These are phyloP conservation scores for Apteryx mantelli DNA, from an alignment of 2,113 vertebrate genomes.

Conservation along the genomic window DNA sequence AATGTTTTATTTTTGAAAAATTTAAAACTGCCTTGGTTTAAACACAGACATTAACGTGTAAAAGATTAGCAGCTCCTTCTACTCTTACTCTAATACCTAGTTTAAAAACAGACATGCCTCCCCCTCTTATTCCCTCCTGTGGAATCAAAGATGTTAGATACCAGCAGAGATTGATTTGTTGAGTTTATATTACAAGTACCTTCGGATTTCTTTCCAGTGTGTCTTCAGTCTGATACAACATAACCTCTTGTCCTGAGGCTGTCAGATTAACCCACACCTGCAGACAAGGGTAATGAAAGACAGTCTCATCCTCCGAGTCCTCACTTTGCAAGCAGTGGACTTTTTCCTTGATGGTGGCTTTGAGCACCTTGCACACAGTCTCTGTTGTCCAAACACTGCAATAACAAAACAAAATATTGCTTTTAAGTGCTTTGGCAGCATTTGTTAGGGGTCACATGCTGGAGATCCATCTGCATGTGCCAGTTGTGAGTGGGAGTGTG, in stretches of 20 bases:
- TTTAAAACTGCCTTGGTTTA: background rate
- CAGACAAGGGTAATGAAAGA: conserved; percentile 77
- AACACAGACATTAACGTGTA: background rate
- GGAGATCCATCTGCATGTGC: background rate
- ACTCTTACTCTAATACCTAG: background rate
- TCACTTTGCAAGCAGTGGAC: background rate
- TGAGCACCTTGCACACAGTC: conserved; percentile 74
- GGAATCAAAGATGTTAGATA: background rate
- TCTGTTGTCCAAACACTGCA: conserved; percentile 79
- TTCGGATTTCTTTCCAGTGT: conserved; percentile 75
- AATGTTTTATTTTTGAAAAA: background rate
- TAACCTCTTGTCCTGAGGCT: conserved; percentile 63
- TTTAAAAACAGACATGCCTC: background rate
- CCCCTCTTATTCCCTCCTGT: background rate
- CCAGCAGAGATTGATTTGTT: background rate
- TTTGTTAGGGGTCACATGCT: fast-evolving
- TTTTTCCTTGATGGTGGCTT: conserved; percentile 69
- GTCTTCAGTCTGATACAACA: conserved; percentile 81
- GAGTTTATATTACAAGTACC: conserved; percentile 47
- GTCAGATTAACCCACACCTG: conserved; percentile 79
- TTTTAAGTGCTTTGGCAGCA: background rate
- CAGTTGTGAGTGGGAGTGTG: background rate
- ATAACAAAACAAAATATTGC: background rate
- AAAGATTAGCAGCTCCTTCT: background rate
- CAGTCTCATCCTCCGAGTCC: conserved; percentile 57